Evolutionary conservation across 30 jellyfish, hydroid and myxozoan genomes (phyloP), one percentile per base, ranked within the genome.

Genomic region (Aurelia aurita): DNA sequence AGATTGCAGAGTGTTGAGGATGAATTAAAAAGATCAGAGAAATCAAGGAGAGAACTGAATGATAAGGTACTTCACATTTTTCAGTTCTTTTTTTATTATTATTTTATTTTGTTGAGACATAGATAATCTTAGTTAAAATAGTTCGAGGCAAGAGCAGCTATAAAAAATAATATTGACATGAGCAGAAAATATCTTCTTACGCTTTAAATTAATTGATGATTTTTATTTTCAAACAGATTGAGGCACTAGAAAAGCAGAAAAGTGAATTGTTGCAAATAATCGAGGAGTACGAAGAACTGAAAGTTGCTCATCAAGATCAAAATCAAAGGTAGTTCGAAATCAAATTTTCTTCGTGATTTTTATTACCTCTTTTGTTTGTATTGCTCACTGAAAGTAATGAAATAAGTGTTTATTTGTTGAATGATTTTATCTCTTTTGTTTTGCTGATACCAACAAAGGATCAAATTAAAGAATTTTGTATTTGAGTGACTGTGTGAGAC

Each of bases 21-120:
- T 54, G 77, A 87, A 44, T 47, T 79, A 34, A 76, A 80, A 39
- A n/a, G 23, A 23, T 73, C 68, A 14, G 91, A 87, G 35, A 69
- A 79, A 69, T 46, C 74, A 39, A 66, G n/a, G 15, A 27, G 32
- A 19, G 96, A 86, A 22, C 63, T 72, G 14, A 75, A 73, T 31
- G 53, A 75, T n/a, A 79, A 77, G 91, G 96, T 77, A 53, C 0
- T 1, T 26, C 44, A 14, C 26, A 27, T 8, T 55, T 55, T 39
- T 39, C 0, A 39, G 13, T n/a, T n/a, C n/a, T n/a, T n/a, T n/a
- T n/a, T n/a, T n/a, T n/a, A n/a, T n/a, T n/a, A n/a, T n/a, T 2
- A 6, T 39, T 1, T 39, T 9, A 39, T 39, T 6, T 39, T 8
- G 9, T 39, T 15, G 9, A 39, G 6, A 39, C 51, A 39, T 10